phyloP scores from a whole-genome alignment of 1,140 invertebrate genomes.

The Zaprionus lachaisei region DNA sequence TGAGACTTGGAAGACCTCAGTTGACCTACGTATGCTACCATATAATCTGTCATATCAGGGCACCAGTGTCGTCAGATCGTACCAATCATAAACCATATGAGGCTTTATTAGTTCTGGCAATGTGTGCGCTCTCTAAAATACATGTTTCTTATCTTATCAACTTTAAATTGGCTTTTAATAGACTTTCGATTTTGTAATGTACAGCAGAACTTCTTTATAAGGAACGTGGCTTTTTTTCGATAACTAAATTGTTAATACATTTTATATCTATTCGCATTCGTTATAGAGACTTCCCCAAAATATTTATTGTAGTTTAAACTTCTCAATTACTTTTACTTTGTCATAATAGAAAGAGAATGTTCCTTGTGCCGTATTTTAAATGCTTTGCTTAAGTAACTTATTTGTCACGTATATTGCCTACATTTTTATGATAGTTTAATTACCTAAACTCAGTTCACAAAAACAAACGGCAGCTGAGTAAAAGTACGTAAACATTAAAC shows the following conservation, averaged over 20 bases:
- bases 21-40: background rate
- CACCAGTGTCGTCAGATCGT: slow-evolving; percentile 14
- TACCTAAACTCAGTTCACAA: background rate
- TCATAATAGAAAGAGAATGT: slow-evolving; percentile 35
- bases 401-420: slow-evolving; percentile 18
- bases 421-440: background rate
- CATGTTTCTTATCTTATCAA: slow-evolving; percentile 10
- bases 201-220: background rate
- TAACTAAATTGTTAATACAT: background rate
- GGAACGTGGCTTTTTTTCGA: background rate
- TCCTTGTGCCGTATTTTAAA: slow-evolving; percentile 70
- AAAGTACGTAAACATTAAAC: background rate
- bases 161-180: slow-evolving; percentile 14
- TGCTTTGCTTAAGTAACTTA: slow-evolving; percentile 52
- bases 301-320: slow-evolving; percentile 10
- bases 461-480: background rate
- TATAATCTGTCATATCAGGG: slow-evolving; percentile 10
- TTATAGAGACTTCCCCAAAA: background rate
- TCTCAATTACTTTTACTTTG: slow-evolving; percentile 12
- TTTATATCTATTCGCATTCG: background rate
- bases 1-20: background rate
- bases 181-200: slow-evolving; percentile 4
- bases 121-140: background rate
- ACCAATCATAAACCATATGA: slow-evolving; percentile 20
- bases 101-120: slow-evolving; percentile 33